phyloP scores from a whole-genome alignment of 92 coral and sea anemone genomes.

The Chrysogorgia sp. region DNA sequence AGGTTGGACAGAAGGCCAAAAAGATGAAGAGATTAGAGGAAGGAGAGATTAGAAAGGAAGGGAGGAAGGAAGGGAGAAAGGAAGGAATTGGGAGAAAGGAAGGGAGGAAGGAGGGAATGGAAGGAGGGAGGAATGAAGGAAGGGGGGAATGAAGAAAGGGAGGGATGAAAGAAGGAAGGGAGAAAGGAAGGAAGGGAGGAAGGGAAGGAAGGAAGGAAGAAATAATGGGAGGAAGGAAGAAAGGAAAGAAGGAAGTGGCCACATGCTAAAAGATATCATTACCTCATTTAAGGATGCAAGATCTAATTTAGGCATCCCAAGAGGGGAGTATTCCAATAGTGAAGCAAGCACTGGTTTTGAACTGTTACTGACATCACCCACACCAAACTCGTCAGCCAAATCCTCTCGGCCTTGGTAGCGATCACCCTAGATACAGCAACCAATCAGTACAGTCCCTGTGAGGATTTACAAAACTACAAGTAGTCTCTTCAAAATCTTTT shows the following conservation, averaged over 20 bases:
- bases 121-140: neutral
- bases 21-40: no score
- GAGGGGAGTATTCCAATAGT: constrained; percentile 36
- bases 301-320: constrained; percentile 43
- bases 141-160: neutral
- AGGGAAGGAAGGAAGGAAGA: neutral
- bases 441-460: neutral
- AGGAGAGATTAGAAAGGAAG: neutral
- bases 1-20: no score
- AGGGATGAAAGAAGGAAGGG: neutral
- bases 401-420: constrained; percentile 85
- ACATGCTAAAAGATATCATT: neutral
- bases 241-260: neutral
- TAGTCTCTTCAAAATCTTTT: neutral
- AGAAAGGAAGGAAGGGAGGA: neutral
- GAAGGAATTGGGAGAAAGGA: no score
- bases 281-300: constrained; percentile 41
- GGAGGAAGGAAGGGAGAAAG: no score
- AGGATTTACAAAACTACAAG: neutral
- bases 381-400: constrained; percentile 72
- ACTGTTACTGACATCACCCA: constrained; percentile 59
- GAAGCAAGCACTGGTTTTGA: constrained; percentile 78
- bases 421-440: constrained; percentile 69
- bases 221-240: no score
- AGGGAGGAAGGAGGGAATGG: no score